phyloP scores from a whole-genome alignment of 2,113 vertebrate genomes.

The Pteronura brasiliensis region DNA sequence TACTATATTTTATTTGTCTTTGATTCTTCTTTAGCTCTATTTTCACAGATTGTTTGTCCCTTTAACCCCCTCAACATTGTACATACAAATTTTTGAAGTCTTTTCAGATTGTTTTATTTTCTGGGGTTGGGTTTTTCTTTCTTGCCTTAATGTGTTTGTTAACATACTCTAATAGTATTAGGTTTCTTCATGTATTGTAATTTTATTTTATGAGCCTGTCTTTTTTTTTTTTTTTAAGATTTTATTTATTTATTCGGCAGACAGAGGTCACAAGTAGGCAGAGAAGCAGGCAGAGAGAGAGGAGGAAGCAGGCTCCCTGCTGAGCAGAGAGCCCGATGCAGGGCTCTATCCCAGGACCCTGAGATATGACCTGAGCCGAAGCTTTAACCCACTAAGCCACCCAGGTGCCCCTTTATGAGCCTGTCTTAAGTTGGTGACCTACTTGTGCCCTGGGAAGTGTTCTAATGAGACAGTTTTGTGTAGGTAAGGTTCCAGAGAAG shows the following conservation, averaged over 20 bases:
- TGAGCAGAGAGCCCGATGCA: too few relatives aligned
- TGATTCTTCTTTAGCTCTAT: not conserved
- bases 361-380: too few relatives aligned
- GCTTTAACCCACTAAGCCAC: too few relatives aligned
- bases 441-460: not conserved
- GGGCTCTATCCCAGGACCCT: too few relatives aligned
- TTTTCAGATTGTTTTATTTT: not conserved
- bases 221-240: not conserved
- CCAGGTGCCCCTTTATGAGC: not conserved
- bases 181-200: not conserved
- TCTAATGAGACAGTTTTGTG: not conserved
- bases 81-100: not conserved
- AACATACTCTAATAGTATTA: not conserved
- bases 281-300: too few relatives aligned
- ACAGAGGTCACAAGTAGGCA: too few relatives aligned
- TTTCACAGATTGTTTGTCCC: not conserved
- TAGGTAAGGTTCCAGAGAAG: not conserved
- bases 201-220: constrained; percentile 8
- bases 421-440: not conserved
- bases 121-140: not conserved
- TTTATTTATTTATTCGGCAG: too few relatives aligned
- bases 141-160: not conserved
- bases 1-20: not conserved
- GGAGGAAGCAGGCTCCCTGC: too few relatives aligned
- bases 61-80: not conserved